Evolutionary conservation across 2,888 invertebrate species (phyloP), one percentile per base, ranked within the genome.

Genomic region (Lissonota sp.): DNA sequence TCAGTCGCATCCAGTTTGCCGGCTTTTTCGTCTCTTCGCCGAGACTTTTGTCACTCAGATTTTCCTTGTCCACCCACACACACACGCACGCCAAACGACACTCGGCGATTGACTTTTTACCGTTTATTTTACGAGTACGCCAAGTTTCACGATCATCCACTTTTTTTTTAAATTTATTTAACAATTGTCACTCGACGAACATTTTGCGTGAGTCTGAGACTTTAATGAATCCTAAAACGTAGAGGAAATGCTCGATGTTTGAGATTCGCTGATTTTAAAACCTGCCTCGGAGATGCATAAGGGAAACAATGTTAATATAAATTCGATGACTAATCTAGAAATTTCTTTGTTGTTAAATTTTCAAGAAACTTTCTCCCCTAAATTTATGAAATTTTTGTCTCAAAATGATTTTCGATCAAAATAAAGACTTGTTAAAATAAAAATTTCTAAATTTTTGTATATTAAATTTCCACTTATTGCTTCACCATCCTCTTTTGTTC

Each of bases 1-100:
- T 92, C 92, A 86, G 92, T 91, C 86, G 91, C 92, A 92, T 92
- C 92, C 92, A 92, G 92, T 88, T 92, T 92, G 92, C 89, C 90
- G 91, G 91, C 85, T 89, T 87, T 89, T 87, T 87, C 84, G 82
- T 84, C 79, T 74, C 79, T 80, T 66, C 80, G 58, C 58, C 78
- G 72, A 69, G 53, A 75, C 75, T 75, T 74, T 73, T 26, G 16
- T 66, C 72, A 12, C 63, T 67, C 63, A 58, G 44, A 26, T 26
- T 26, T 67, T 75, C 72, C 37, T 46, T 39, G 53, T 69, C 58
- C 66, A 62, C 72, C 40, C 70, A 71, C 66, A n/a, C 58, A 70
- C 14, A 5, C 10, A 12, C 14, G 51, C n/a, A 71, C 76, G 51
- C 66, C 72, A 63, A 60, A 26, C 57, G 58, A 70, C 55, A 78